Conservation (phyloP, 1,140 invertebrate genomes). For the Dryas iulia region DNA sequence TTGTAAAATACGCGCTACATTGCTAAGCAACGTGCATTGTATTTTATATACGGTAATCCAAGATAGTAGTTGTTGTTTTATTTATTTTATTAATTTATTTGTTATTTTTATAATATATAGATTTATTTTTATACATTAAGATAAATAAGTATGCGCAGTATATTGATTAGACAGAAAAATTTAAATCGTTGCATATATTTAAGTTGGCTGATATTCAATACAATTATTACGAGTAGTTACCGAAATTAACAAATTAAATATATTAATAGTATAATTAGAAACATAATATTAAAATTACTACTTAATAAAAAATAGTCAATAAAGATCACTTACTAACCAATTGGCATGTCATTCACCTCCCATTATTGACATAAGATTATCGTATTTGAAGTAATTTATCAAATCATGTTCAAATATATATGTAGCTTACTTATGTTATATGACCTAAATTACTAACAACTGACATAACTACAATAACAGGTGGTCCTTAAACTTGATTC, state of each 20-base stretch:
- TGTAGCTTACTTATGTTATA: too few relatives aligned
- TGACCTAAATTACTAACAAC: not conserved
- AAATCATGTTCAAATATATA: not conserved
- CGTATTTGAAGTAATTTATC: not conserved
- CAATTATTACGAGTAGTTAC: not conserved
- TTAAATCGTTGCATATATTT: not conserved
- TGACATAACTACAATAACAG: not conserved
- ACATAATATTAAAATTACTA: too few relatives aligned
- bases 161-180: too few relatives aligned
- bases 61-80: too few relatives aligned
- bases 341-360: constrained; percentile 4
- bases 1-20: too few relatives aligned
- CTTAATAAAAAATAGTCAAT: not conserved
- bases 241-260: not conserved
- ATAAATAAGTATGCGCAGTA: too few relatives aligned
- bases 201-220: not conserved
- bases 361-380: not conserved
- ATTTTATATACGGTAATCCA: too few relatives aligned
- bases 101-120: too few relatives aligned
- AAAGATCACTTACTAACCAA: not conserved
- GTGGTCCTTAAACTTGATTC: not conserved
- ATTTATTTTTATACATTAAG: too few relatives aligned
- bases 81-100: too few relatives aligned
- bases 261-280: too few relatives aligned
- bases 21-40: too few relatives aligned